Percentiles rank a stretch among this genome's conserved stretches.
These are phyloP conservation scores for Mythimna vitellina DNA, from an alignment of 2,888 invertebrate species.

Conservation along the genomic window DNA sequence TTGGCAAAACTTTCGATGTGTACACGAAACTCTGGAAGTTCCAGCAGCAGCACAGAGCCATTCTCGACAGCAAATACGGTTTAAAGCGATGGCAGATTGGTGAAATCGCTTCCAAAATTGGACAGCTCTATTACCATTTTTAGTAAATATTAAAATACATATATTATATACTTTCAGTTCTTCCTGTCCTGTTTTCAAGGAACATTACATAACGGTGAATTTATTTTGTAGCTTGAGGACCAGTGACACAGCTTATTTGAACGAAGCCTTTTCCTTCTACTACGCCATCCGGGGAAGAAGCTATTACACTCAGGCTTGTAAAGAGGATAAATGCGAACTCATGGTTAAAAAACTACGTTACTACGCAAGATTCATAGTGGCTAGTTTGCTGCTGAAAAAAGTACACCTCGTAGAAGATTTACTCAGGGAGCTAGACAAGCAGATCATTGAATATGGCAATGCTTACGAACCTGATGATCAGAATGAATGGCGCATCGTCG, in stretches of 20 bases:
- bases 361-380: slow-evolving; percentile 99
- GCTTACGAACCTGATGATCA: slow-evolving; percentile 99
- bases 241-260: slow-evolving; percentile 98
- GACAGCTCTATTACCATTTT: slow-evolving; percentile 99
- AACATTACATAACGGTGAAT: background rate
- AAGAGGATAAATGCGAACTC: slow-evolving; percentile 98
- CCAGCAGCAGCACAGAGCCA: slow-evolving; percentile 98
- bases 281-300: slow-evolving; percentile 98
- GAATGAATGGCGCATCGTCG: slow-evolving; percentile 98
- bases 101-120: slow-evolving; percentile 99
- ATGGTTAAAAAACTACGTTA: slow-evolving; percentile 99
- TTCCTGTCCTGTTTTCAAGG: no score
- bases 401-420: slow-evolving; percentile 98
- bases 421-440: slow-evolving; percentile 97
- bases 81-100: slow-evolving; percentile 99
- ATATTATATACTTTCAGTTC: background rate
- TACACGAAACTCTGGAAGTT: slow-evolving; percentile 99
- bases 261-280: slow-evolving; percentile 99
- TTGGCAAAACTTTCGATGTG: slow-evolving; percentile 98
- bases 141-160: slow-evolving; percentile 90
- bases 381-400: slow-evolving; percentile 97
- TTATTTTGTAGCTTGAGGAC: slow-evolving; percentile 94
- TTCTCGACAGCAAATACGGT: slow-evolving; percentile 97
- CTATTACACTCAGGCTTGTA: slow-evolving; percentile 98
- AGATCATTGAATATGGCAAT: slow-evolving; percentile 98